Base-by-base conservation (phyloP, 1,140 invertebrate species). In the Goniozus legneri region DNA sequence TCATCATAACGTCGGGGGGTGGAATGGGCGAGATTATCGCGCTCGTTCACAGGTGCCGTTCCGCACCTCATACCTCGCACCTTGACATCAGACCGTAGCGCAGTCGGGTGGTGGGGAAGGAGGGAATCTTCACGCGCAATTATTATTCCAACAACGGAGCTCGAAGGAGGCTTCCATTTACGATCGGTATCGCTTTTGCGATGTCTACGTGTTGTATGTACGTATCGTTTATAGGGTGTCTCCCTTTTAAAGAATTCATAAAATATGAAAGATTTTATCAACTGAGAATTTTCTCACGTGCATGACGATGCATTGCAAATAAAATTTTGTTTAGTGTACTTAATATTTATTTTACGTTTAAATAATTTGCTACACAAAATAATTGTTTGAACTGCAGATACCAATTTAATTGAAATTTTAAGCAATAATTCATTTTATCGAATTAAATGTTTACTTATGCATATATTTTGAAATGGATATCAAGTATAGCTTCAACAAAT, bases 131-230 rank as follows among this genome's bases (percentile, higher is more conserved):
- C 32, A 4, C n/a, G n/a, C 13, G 40, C 51, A 37, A 58, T 59
- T 59, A 65, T 68, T 68, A 65, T 62, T 61, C 62, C 58, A 61
- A 64, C 63, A 59, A 64, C 55, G 62, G 50, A 46, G 57, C 51
- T 45, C 47, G 52, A 52, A 58, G 53, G 52, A 56, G 62, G 58
- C n/a, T 66, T 62, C 57, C 54, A 58, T 61, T 65, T 62, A 56
- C 47, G 55, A 58, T 65, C 59, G 58, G 63, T 58, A 65, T 59
- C 64, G 50, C 54, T 13, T 18, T 3, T n/a, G 32, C 37, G 51
- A 55, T 55, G 51, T 55, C 47, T 40, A 54, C 51, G 35, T 20
- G 47, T 27, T 27, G 24, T 27, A 6, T 27, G 24, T 4, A 27
- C 24, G 24, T 6, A 27, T 6, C 4, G 24, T 27, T 27, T 27